Conservation (phyloP, 2,888 invertebrate species). For the Myathropa florea region DNA sequence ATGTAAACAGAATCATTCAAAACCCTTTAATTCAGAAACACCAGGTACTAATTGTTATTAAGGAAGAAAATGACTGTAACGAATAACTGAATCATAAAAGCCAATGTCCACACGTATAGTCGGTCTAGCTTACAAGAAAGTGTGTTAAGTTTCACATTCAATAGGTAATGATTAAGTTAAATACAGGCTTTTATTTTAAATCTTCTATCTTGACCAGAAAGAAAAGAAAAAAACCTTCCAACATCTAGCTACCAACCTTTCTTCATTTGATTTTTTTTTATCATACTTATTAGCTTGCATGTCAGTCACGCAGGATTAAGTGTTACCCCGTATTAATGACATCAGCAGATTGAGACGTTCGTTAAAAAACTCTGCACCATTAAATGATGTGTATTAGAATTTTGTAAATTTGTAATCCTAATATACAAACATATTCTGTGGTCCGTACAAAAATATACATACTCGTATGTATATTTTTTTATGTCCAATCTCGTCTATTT, state of each 20-base stretch:
- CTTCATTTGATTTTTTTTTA: neutral
- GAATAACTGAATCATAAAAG: slow-evolving; percentile 15
- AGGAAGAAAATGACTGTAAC: slow-evolving; percentile 20
- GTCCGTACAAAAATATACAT: too few species aligned
- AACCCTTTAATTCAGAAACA: slow-evolving; percentile 6
- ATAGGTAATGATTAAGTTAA: neutral
- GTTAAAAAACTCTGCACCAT: too few species aligned
- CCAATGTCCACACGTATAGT: neutral
- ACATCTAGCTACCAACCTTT: neutral
- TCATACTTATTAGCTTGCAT: neutral
- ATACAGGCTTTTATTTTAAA: neutral
- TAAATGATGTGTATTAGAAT: too few species aligned
- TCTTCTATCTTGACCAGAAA: neutral
- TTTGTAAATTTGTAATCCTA: too few species aligned
- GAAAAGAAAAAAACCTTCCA: neutral
- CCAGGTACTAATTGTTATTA: slow-evolving; percentile 26
- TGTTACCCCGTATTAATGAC: neutral
- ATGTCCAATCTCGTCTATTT: too few species aligned
- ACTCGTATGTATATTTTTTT: too few species aligned
- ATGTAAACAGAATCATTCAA: neutral
- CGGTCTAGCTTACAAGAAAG: neutral
- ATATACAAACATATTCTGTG: too few species aligned
- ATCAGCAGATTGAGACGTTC: neutral
- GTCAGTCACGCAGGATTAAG: neutral
- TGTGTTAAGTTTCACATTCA: neutral